Conservation (phyloP, 2,888 invertebrate genomes). For the Bedellia somnulentella region DNA sequence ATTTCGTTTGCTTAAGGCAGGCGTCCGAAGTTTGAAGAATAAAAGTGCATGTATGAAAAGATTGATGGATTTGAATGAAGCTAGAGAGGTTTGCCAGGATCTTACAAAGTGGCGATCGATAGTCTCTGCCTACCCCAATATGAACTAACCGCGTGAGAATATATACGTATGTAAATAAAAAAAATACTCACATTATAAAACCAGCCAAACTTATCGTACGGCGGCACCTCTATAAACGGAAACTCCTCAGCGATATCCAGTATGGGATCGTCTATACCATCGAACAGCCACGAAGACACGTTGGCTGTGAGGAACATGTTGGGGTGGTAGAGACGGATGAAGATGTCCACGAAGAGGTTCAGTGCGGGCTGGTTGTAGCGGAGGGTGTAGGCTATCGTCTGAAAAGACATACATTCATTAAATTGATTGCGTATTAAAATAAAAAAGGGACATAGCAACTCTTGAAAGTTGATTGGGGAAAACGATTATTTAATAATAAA, state of each 20-base stretch:
- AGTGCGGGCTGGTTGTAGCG: constrained; percentile 36
- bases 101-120: no score
- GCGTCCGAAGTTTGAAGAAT: no score
- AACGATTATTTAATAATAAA: no score
- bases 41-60: no score
- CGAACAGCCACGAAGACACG: constrained; percentile 72
- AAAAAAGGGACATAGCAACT: no score
- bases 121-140: no score
- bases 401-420: no score
- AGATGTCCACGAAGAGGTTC: constrained; percentile 45
- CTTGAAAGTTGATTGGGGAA: no score
- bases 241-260: constrained; percentile 59
- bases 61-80: no score
- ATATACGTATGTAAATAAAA: neutral
- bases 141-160: no score
- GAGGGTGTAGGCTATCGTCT: constrained; percentile 68
- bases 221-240: constrained; percentile 59
- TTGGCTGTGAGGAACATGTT: constrained; percentile 63
- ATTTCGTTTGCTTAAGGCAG: constrained; percentile 4
- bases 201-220: constrained; percentile 83
- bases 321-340: constrained; percentile 56
- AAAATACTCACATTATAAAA: constrained; percentile 71
- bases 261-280: constrained; percentile 79
- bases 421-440: no score
- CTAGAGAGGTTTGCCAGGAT: no score